Percentiles rank a stretch among this genome's conserved stretches.
Evolutionary conservation across 2,797 vertebrate genomes (phyloP).

Genomic region (Galagoides demidoff): DNA sequence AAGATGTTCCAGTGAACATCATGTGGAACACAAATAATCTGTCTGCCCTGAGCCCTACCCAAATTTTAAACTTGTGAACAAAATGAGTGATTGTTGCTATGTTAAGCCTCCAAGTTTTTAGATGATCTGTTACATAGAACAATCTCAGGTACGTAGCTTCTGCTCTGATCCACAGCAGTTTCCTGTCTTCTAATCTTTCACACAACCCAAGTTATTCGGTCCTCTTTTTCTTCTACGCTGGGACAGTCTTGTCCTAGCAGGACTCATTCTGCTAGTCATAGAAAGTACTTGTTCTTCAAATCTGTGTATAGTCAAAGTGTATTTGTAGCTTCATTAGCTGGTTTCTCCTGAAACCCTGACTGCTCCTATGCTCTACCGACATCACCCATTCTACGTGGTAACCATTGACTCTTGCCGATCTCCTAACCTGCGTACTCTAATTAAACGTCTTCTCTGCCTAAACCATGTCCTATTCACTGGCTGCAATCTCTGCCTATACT

Average conservation of each 20-base stretch:
- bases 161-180: neutral
- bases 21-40: neutral
- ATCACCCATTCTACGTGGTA: neutral
- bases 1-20: neutral
- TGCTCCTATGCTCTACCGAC: neutral
- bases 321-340: neutral
- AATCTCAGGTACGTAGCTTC: neutral
- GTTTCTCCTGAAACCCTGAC: neutral
- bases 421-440: neutral
- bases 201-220: neutral
- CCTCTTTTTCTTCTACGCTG: neutral
- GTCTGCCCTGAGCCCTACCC: neutral
- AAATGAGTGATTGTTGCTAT: neutral
- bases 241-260: neutral
- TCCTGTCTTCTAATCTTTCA: neutral
- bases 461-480: neutral
- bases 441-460: neutral
- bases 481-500: neutral
- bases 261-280: neutral
- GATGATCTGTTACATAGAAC: neutral
- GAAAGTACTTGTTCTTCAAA: neutral
- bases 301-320: neutral
- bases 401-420: neutral
- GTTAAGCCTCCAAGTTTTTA: neutral
- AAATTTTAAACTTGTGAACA: neutral